These are phyloP conservation scores for Engystomops pustulosus DNA, from an alignment of 2,113 vertebrate genomes.

Conservation along the genomic window DNA sequence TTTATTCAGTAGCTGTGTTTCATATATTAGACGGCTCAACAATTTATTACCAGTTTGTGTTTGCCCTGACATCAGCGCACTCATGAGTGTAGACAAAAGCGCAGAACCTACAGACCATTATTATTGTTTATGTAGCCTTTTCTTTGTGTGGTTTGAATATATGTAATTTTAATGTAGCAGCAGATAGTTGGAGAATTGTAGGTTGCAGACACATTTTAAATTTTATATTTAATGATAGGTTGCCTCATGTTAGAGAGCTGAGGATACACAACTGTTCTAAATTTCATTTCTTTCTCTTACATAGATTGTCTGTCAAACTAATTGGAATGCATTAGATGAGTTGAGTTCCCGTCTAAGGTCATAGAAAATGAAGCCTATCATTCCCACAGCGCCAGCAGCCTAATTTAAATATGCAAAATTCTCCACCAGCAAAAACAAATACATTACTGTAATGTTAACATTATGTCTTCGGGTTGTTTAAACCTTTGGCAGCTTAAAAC, in stretches of 20 bases:
- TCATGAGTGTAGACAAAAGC: background rate
- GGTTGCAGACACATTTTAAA: slow-evolving; percentile 24
- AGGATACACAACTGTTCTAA: slow-evolving; percentile 19
- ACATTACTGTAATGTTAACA: slow-evolving; percentile 55
- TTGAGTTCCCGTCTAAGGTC: slow-evolving; percentile 52
- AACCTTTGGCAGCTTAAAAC: slow-evolving; percentile 53
- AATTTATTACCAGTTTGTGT: background rate
- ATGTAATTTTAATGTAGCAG: slow-evolving; percentile 8
- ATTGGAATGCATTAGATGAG: slow-evolving; percentile 57
- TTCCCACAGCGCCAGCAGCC: slow-evolving; percentile 50
- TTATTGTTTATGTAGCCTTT: background rate
- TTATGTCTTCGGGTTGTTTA: slow-evolving; percentile 54
- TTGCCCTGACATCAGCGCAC: background rate
- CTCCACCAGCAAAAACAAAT: slow-evolving; percentile 55
- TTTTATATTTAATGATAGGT: slow-evolving; percentile 43
- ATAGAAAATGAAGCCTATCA: slow-evolving; percentile 57
- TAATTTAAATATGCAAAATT: slow-evolving; percentile 58
- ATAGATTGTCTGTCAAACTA: slow-evolving; percentile 52
- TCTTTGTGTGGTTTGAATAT: background rate
- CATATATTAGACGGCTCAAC: background rate
- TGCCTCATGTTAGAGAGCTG: slow-evolving; percentile 25
- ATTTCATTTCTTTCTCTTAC: slow-evolving; percentile 39
- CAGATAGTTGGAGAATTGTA: background rate
- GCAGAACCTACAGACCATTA: background rate
- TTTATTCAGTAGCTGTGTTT: background rate